Evolutionary conservation across 1,140 invertebrate species (phyloP).

Genomic region (Tetramorium parvispinum): DNA sequence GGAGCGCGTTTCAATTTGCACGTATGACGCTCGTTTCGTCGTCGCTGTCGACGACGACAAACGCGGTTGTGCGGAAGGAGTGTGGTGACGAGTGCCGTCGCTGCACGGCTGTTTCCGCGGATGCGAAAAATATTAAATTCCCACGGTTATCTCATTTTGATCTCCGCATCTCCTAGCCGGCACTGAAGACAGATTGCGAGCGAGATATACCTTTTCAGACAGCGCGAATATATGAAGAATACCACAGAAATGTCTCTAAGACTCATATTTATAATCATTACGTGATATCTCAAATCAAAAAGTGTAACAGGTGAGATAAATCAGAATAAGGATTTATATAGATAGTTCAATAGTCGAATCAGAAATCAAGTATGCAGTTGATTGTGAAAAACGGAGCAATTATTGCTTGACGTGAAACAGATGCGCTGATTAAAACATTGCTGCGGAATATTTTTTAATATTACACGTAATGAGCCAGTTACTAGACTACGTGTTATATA

Average conservation of each 20-base stretch:
- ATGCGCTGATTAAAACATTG: not conserved
- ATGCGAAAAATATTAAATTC: slow-evolving; percentile 77
- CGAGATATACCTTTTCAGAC: not conserved
- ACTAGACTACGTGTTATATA: not conserved
- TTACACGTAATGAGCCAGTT: not conserved
- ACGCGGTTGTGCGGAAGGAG: not conserved
- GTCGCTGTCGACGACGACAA: slow-evolving; percentile 8
- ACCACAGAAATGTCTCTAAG: not conserved
- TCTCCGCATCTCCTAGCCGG: not conserved
- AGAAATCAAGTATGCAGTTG: not conserved
- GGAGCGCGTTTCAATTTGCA: slow-evolving; percentile 74
- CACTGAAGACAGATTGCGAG: slow-evolving; percentile 1
- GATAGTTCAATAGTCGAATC: not conserved
- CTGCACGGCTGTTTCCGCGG: not conserved
- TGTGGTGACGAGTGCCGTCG: slow-evolving; percentile 17
- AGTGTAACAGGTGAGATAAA: not conserved
- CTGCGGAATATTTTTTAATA: not conserved
- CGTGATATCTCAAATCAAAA: not conserved
- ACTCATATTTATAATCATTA: not conserved
- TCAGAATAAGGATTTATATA: not conserved
- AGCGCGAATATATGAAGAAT: not conserved
- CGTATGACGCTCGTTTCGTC: slow-evolving; percentile 70
- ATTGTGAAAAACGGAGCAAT: not conserved
- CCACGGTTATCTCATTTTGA: slow-evolving; percentile 44
- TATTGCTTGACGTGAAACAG: not conserved